phyloP scores from a whole-genome alignment of 2,113 vertebrate genomes.

The Condylura cristata region DNA sequence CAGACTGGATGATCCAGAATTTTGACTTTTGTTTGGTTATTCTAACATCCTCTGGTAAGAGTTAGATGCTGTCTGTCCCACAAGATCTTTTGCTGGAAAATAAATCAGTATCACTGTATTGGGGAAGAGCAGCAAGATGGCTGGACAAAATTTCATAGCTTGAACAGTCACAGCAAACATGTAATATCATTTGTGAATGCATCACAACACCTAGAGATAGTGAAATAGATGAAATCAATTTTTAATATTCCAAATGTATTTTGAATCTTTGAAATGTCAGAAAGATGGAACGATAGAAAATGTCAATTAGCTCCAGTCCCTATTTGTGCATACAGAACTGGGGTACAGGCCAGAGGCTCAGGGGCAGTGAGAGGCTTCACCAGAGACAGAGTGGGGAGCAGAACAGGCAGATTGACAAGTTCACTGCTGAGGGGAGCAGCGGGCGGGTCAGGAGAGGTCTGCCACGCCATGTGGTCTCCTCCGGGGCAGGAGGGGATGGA shows the following conservation, averaged over 20 bases:
- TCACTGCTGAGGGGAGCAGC: no score
- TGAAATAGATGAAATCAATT: background rate
- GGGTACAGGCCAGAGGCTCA: no score
- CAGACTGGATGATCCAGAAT: background rate
- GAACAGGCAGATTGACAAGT: no score
- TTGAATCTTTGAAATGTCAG: conserved; percentile 1
- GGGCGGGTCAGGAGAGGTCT: no score
- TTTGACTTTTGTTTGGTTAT: conserved; percentile 11
- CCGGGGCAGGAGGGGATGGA: no score
- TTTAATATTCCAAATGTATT: background rate
- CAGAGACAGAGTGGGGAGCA: no score
- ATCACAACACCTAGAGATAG: background rate
- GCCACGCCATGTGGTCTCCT: no score
- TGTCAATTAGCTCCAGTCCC: background rate
- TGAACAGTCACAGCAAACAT: background rate
- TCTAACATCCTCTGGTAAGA: background rate
- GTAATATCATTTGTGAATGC: background rate
- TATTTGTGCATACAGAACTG: no score
- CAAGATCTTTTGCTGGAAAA: background rate
- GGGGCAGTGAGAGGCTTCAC: no score
- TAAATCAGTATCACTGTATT: background rate
- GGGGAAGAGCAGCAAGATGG: background rate
- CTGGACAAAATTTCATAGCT: background rate
- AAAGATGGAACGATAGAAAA: background rate
- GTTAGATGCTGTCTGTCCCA: background rate